Conservation (phyloP, 2,888 invertebrate genomes). For the Rhaphigaster nebulosa region DNA sequence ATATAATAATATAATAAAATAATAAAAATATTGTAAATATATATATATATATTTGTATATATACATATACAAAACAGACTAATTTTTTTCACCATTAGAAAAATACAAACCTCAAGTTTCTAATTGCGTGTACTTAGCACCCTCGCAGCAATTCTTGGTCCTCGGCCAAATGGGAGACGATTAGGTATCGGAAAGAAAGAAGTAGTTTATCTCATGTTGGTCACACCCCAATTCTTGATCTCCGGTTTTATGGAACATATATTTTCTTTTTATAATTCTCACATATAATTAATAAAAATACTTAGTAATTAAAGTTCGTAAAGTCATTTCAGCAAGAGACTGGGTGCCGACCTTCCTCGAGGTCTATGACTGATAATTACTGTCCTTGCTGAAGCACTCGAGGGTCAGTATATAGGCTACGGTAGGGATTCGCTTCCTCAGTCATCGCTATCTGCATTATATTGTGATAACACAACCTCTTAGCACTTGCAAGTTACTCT, state of each 20-base stretch:
- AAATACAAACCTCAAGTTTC: not conserved
- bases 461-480: not conserved
- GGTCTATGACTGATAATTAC: conserved; percentile 21
- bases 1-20: too few species aligned
- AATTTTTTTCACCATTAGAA: not conserved
- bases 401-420: conserved; percentile 35
- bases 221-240: not conserved
- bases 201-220: not conserved
- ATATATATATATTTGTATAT: too few species aligned
- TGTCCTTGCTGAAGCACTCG: conserved; percentile 41
- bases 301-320: not conserved
- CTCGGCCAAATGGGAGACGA: not conserved
- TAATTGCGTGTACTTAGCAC: not conserved
- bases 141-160: not conserved
- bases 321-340: not conserved
- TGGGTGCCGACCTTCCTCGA: not conserved
- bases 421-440: not conserved
- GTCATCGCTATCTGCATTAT: not conserved
- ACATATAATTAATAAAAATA: not conserved
- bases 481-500: not conserved
- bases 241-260: not conserved
- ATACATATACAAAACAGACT: too few species aligned
- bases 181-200: not conserved
- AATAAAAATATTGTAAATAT: too few species aligned
- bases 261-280: not conserved